Percentiles rank a stretch among this genome's conserved stretches.
Evolutionary conservation across 2,113 vertebrate genomes (phyloP).

Genomic region (Clarias macrocephalus): DNA sequence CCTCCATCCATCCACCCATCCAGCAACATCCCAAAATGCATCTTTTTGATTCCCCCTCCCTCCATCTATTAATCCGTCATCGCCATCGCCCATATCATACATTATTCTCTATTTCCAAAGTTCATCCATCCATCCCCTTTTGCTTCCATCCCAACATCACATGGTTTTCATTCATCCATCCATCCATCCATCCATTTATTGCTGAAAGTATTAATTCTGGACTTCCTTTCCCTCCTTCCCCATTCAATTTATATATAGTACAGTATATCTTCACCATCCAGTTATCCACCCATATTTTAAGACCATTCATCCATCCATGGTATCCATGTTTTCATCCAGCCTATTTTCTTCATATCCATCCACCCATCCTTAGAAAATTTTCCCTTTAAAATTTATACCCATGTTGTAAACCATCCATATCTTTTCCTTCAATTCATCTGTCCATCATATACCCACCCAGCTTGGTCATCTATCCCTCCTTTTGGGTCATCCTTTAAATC

Average conservation of each 20-base stretch:
- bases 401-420: neutral
- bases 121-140: neutral
- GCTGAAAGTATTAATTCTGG: no score
- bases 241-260: neutral
- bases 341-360: neutral
- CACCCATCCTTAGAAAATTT: neutral
- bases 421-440: neutral
- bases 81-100: neutral
- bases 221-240: neutral
- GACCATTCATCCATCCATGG: neutral
- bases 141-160: no score
- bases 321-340: neutral
- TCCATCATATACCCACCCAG: no score
- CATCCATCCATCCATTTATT: neutral
- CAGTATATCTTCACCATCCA: neutral
- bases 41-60: neutral
- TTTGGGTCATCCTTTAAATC: neutral
- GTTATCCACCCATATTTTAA: neutral
- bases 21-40: neutral
- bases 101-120: no score
- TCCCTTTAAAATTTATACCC: no score
- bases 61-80: neutral
- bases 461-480: neutral
- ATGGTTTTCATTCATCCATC: no score
- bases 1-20: neutral